These are phyloP conservation scores for Clusia tigrina DNA, from an alignment of 2,888 invertebrate species.

Conservation along the genomic window DNA sequence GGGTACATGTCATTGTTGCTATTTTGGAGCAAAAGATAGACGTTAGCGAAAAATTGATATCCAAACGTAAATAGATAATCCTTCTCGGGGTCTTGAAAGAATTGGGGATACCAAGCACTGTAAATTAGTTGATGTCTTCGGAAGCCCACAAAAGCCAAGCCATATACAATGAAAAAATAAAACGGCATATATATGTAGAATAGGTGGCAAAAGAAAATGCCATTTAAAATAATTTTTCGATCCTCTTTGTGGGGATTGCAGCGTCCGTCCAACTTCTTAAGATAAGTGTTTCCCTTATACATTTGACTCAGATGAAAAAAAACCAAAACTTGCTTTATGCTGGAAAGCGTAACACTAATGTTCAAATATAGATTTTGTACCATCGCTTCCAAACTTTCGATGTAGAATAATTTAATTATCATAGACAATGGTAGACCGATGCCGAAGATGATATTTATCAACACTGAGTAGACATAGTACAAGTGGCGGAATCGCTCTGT, in stretches of 20 bases:
- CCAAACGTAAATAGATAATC: conserved; percentile 32
- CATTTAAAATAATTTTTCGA: conserved; percentile 28
- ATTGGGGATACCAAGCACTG: conserved; percentile 38
- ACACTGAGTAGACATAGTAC: conserved; percentile 36
- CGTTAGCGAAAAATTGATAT: conserved; percentile 31
- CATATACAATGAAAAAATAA: conserved; percentile 27
- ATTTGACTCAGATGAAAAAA: conserved; percentile 19
- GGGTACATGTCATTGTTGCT: conserved; percentile 38
- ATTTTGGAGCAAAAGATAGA: conserved; percentile 30
- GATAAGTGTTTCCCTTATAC: conserved; percentile 14
- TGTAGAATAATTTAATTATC: conserved; percentile 26
- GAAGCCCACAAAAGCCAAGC: conserved; percentile 34
- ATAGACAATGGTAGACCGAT: conserved; percentile 20
- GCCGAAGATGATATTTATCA: no score
- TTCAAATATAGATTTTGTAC: conserved; percentile 36
- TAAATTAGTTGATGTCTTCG: conserved; percentile 30
- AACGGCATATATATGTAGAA: conserved; percentile 31
- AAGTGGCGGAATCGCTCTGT: conserved; percentile 22
- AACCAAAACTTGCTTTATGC: conserved; percentile 32
- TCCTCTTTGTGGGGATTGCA: conserved; percentile 27
- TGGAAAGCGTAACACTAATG: conserved; percentile 30
- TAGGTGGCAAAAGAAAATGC: conserved; percentile 31
- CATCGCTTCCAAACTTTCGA: conserved; percentile 26
- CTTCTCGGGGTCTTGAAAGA: conserved; percentile 24
- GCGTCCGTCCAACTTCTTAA: conserved; percentile 35